Evolutionary conservation across 2,113 vertebrate genomes (phyloP).

Genomic region (Synodontis membranacea): DNA sequence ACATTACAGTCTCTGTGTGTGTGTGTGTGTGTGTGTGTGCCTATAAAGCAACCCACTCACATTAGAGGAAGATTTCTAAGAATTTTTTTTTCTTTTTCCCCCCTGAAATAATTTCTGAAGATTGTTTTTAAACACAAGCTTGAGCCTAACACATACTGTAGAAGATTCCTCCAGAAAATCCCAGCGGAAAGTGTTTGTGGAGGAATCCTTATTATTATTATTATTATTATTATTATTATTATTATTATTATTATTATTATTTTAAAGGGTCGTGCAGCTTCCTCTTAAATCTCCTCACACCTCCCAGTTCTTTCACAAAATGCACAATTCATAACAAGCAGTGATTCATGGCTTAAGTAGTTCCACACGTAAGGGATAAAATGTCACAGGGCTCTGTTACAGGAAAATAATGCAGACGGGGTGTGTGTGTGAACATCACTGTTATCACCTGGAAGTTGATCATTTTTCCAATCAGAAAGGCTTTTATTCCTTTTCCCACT

Average conservation of each 20-base stretch:
- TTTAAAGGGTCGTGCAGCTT: background rate
- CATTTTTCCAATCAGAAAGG: background rate
- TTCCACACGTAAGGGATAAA: background rate
- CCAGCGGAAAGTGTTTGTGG: background rate
- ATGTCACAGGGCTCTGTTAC: background rate
- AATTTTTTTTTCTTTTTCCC: no score
- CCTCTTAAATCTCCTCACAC: background rate
- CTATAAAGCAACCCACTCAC: background rate
- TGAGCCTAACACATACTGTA: background rate
- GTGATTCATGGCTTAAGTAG: background rate
- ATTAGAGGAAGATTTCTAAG: slow-evolving; percentile 18
- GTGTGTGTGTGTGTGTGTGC: slow-evolving; percentile 8
- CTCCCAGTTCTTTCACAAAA: background rate
- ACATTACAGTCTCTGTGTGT: background rate
- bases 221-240: background rate
- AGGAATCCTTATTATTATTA: no score
- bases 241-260: background rate
- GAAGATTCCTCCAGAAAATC: background rate
- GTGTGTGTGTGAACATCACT: background rate
- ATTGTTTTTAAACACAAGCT: background rate
- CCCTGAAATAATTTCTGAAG: background rate
- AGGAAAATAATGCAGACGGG: background rate
- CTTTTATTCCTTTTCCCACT: background rate
- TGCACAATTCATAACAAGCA: background rate
- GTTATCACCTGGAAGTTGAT: background rate